Evolutionary conservation across 30 jellyfish, hydroid and myxozoan genomes (phyloP), one percentile per base, ranked within the genome.

Genomic region (Turritopsis dohrnii): DNA sequence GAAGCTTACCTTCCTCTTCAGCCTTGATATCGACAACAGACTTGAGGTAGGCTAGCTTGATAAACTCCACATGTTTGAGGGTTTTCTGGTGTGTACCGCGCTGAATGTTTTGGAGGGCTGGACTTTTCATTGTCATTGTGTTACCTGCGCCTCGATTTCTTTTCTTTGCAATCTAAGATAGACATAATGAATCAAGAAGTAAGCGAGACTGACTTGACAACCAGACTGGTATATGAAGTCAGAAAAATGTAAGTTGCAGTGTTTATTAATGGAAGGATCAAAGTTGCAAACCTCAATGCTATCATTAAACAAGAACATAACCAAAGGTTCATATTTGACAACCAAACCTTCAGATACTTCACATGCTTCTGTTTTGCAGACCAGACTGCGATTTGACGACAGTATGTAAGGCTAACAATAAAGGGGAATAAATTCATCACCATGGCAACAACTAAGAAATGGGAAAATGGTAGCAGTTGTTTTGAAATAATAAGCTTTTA

Each of bases 231-330:
- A 41, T 41, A 41, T n/a, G n/a, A n/a, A n/a, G n/a, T n/a, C n/a
- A n/a, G n/a, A n/a, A n/a, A n/a, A n/a, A n/a, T n/a, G n/a, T n/a
- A n/a, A n/a, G n/a, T n/a, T n/a, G n/a, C n/a, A n/a, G n/a, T n/a
- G n/a, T n/a, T n/a, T n/a, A n/a, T n/a, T n/a, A n/a, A n/a, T n/a
- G n/a, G n/a, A n/a, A n/a, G n/a, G n/a, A n/a, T n/a, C n/a, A n/a
- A n/a, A n/a, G n/a, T n/a, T n/a, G 60, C 60, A 41, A 41, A 89
- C 99, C 93, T 94, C 99, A 18, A 94, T 89, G 90, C 99, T 85
- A 88, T 94, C 99, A 19, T 96, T 94, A 86, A 94, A 94, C 52
- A 94, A 72, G 71, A 88, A 94, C 96, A 94, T 90, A 21, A 95
- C 89, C 75, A 94, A 54, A 28, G 79, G 85, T 76, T 86, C 95